phyloP scores from a whole-genome alignment of 2,113 vertebrate genomes.

The Eclectus roratus region DNA sequence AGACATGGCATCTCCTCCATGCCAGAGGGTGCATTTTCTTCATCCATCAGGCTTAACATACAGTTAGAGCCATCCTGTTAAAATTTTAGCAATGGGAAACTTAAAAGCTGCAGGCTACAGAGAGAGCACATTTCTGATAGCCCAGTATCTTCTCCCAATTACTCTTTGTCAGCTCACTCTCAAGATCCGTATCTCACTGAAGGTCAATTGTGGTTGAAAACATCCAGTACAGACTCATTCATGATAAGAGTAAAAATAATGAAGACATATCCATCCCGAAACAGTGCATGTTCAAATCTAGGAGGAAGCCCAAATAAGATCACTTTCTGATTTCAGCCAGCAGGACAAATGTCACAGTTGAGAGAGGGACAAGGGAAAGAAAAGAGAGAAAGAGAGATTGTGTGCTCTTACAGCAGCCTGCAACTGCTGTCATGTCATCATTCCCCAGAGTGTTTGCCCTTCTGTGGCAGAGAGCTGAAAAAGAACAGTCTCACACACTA shows the following conservation, averaged over 20 bases:
- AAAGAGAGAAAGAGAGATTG: background rate
- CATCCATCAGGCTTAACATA: conserved; percentile 20
- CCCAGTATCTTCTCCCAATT: conserved; percentile 47
- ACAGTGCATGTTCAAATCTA: background rate
- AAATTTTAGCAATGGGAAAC: conserved; percentile 42
- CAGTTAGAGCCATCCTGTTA: conserved; percentile 30
- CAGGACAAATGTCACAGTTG: conserved; percentile 3
- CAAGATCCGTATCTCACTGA: conserved; percentile 40
- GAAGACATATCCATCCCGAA: background rate
- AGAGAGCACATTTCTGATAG: conserved; percentile 21
- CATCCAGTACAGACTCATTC: conserved; percentile 46
- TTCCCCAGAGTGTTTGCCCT: background rate
- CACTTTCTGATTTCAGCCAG: background rate
- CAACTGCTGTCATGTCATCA: background rate
- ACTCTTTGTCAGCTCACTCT: conserved; percentile 55
- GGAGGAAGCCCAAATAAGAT: conserved; percentile 8
- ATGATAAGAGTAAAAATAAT: conserved; percentile 40
- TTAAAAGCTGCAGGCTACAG: conserved; percentile 55
- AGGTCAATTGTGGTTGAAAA: conserved; percentile 61
- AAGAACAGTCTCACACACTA: background rate
- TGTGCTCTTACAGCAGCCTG: conserved; percentile 9
- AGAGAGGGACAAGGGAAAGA: background rate
- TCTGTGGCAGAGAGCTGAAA: background rate
- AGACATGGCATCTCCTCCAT: background rate
- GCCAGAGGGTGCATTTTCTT: background rate